phyloP scores from a whole-genome alignment of 2,888 invertebrate species.

The Limnephilus rhombicus region DNA sequence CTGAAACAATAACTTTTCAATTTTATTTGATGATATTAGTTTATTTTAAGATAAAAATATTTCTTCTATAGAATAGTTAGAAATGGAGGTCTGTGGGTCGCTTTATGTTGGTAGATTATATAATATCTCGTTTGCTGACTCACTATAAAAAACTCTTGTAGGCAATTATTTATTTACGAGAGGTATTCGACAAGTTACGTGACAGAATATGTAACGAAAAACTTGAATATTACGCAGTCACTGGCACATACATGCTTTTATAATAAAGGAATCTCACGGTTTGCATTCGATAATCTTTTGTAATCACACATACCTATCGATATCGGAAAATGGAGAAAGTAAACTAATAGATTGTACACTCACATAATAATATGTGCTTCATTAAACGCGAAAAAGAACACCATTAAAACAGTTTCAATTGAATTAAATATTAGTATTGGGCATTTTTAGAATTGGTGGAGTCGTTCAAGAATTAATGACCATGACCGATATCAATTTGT shows the following conservation, averaged over 20 bases:
- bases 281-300: background rate
- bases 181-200: background rate
- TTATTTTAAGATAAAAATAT: background rate
- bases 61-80: background rate
- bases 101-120: background rate
- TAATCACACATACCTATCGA: background rate
- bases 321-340: background rate
- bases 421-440: background rate
- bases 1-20: no score
- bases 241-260: background rate
- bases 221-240: constrained; percentile 4
- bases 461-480: no score
- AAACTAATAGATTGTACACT: background rate
- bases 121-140: background rate
- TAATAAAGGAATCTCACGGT: background rate
- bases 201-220: background rate
- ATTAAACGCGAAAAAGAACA: background rate
- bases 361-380: background rate
- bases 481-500: no score
- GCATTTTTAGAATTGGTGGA: no score
- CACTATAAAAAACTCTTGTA: constrained; percentile 4
- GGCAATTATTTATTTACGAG: background rate
- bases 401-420: background rate
- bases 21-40: background rate
- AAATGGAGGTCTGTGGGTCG: background rate